Base-by-base conservation (phyloP, 2,888 invertebrate species). In the Gymnoscelis rufifasciata region DNA sequence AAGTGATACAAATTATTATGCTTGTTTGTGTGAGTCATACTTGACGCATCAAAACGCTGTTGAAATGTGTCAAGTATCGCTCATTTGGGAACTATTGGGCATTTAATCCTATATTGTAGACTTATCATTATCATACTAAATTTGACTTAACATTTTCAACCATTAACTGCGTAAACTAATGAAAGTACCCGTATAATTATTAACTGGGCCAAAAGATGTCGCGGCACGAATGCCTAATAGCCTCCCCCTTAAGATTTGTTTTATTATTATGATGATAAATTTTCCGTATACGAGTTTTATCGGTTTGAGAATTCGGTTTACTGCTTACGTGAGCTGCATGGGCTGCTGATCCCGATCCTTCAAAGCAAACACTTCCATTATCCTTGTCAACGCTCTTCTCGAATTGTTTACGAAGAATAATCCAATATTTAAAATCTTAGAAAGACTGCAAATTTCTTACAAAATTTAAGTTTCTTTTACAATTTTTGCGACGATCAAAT, bases 161-260 rank as follows among this genome's bases (percentile, higher is more conserved):
- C 87, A 88, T 87, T 88, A 88, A 87, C 88, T 79, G 74, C 81
- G 87, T 87, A 77, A 82, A 88, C 88, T 87, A 87, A 88, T 88
- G 60, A 74, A 54, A 75, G 69, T 79, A 80, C 74, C 79, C 78
- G 79, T 82, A 77, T 75, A 78, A 74, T 80, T 62, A 86, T 86
- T 86, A 88, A 87, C 87, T 70, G 80, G 79, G 84, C 78, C 76
- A 71, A 54, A 71, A 74, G 70, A 80, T 81, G 76, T 78, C 79
- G 81, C 83, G 83, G 86, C 87, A 78, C 79, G 81, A 88, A 88
- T 89, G 89, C 89, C 88, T 86, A 83, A 89, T 88, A 88, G 88
- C 78, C 79, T 80, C 87, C 87, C 82, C 88, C 82, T 67, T 68
- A 60, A 66, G 63, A 72, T 71, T 71, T 74, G 66, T 62, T 74